Percentiles rank a stretch among this genome's conserved stretches.
phyloP scores from a whole-genome alignment of 2,113 vertebrate genomes.

The Dromas ardeola region DNA sequence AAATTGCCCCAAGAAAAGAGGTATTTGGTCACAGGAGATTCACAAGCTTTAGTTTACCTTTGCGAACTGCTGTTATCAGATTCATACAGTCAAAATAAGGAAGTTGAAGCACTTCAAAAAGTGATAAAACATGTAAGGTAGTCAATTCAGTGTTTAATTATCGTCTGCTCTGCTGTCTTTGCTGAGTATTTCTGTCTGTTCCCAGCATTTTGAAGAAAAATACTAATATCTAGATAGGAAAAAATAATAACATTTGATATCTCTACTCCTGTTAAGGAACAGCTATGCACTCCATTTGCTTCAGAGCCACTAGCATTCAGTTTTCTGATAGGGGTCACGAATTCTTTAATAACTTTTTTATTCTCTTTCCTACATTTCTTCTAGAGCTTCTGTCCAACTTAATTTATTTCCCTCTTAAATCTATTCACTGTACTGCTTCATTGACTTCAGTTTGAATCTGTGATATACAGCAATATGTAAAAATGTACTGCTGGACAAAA shows the following conservation, averaged over 20 bases:
- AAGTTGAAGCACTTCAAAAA: not conserved
- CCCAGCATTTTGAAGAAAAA: not conserved
- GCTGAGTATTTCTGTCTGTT: not conserved
- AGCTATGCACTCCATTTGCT: not conserved
- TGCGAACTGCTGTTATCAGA: not conserved
- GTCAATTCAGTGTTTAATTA: not conserved
- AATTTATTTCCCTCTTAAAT: not conserved
- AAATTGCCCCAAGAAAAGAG: not conserved
- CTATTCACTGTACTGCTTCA: not conserved
- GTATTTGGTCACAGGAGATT: not conserved
- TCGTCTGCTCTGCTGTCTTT: not conserved
- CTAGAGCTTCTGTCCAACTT: not conserved
- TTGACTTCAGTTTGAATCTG: not conserved
- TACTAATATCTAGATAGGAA: not conserved
- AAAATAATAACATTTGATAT: not conserved
- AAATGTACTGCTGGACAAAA: not conserved
- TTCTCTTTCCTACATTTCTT: not conserved
- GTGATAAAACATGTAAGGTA: not conserved
- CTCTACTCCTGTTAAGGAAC: not conserved
- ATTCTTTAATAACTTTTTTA: not conserved
- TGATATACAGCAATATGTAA: not conserved
- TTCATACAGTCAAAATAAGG: not conserved
- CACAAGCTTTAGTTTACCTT: not conserved
- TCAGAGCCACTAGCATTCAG: not conserved
- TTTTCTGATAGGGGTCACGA: not conserved